Evolutionary conservation across 2,888 invertebrate genomes (phyloP).

Genomic region (Lucinisca nassula): DNA sequence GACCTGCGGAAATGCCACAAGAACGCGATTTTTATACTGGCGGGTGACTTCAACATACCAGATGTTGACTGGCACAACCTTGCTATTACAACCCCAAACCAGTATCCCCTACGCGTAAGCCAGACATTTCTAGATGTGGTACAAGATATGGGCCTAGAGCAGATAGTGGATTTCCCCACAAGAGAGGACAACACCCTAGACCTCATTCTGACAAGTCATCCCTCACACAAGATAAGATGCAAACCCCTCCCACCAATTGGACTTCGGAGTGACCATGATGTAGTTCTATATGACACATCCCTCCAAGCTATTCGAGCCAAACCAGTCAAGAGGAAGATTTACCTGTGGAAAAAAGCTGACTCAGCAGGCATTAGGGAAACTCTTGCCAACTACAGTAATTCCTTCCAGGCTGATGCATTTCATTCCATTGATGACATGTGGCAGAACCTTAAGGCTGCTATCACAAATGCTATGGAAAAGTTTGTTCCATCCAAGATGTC

Average conservation of each 20-base stretch:
- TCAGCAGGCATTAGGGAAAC: slow-evolving; percentile 14
- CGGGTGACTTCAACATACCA: slow-evolving; percentile 12
- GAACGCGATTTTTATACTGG: too few species aligned
- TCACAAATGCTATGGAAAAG: slow-evolving; percentile 15
- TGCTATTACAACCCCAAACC: not conserved
- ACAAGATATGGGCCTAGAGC: too few species aligned
- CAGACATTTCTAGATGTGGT: too few species aligned
- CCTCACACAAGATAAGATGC: too few species aligned
- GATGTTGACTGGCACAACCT: not conserved
- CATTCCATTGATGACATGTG: too few species aligned
- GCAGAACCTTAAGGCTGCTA: too few species aligned
- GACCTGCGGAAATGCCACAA: not conserved
- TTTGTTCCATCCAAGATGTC: slow-evolving; percentile 24
- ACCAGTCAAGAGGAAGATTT: too few species aligned
- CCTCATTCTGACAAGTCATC: not conserved
- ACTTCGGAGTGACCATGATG: too few species aligned
- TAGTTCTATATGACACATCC: not conserved
- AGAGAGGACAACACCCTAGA: not conserved
- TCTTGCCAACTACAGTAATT: not conserved
- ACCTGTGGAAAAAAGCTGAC: too few species aligned
- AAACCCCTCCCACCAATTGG: too few species aligned
- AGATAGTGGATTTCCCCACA: not conserved
- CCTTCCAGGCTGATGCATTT: not conserved
- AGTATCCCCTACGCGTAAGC: not conserved
- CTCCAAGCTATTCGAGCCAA: not conserved